Percentiles rank a stretch among this genome's conserved stretches.
Conservation (phyloP, 2,888 invertebrate genomes). For the Apamea anceps region DNA sequence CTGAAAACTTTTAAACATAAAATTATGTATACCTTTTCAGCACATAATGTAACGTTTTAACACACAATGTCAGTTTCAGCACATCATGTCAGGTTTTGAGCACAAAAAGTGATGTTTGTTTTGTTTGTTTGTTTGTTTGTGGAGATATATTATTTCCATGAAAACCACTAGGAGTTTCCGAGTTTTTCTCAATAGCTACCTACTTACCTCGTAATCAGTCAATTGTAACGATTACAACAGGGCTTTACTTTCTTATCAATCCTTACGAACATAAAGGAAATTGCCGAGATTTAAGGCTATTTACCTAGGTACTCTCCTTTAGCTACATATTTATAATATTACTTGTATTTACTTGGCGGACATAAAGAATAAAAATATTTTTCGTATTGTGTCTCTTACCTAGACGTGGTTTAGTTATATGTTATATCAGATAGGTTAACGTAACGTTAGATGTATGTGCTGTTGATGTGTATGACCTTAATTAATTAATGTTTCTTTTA, state of each 20-base stretch:
- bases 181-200: neutral
- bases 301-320: neutral
- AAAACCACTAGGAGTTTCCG: neutral
- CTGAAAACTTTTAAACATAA: too few relatives aligned
- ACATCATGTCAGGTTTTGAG: neutral
- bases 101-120: neutral
- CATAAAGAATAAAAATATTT: neutral
- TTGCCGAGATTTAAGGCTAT: neutral
- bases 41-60: neutral
- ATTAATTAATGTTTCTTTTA: neutral
- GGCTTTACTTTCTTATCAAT: slow-evolving; percentile 21
- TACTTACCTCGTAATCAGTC: slow-evolving; percentile 5
- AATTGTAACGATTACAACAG: neutral
- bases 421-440: neutral
- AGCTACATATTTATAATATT: neutral
- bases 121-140: too few relatives aligned
- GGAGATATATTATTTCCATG: slow-evolving; percentile 1
- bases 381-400: neutral
- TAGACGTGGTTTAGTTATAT: neutral
- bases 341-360: neutral
- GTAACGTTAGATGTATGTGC: neutral
- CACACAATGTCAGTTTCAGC: neutral
- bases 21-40: neutral
- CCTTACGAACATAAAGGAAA: neutral
- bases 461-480: neutral